Evolutionary conservation across 2,797 vertebrate genomes (phyloP).

Genomic region (Pseudocheirus occidentalis): DNA sequence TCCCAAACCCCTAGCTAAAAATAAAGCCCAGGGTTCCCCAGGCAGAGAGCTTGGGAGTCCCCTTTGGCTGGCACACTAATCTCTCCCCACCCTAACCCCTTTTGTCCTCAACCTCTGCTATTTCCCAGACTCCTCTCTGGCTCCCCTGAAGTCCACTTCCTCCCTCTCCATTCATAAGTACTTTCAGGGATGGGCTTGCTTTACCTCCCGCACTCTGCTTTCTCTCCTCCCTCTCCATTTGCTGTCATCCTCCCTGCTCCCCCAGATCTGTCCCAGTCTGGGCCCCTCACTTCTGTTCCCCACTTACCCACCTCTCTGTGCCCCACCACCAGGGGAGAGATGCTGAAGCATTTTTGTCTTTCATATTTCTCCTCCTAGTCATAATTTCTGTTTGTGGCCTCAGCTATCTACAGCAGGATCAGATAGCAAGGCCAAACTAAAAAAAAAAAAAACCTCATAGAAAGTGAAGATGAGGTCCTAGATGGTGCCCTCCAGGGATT

Average conservation of each 20-base stretch:
- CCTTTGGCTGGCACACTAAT: background rate
- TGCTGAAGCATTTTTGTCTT: background rate
- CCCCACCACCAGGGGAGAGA: background rate
- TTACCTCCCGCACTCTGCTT: background rate
- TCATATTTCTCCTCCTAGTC: background rate
- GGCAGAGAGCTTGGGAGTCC: background rate
- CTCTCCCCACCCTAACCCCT: background rate
- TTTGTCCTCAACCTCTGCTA: background rate
- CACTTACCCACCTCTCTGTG: background rate
- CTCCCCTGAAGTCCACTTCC: background rate
- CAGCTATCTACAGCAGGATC: background rate
- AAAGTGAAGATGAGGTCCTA: background rate
- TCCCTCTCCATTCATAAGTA: conserved; percentile 39
- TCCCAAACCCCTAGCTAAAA: conserved; percentile 3
- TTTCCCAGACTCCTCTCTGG: background rate
- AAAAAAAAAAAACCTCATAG: background rate
- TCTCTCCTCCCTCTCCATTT: background rate
- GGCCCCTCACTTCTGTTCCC: background rate
- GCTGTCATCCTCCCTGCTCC: background rate
- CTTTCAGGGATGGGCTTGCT: background rate
- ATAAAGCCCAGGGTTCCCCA: conserved; percentile 14
- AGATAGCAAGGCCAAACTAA: background rate
- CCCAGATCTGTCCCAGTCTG: background rate
- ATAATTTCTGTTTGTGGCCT: background rate
- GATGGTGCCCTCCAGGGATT: background rate